Conservation (phyloP, 2,113 vertebrate species). For the Scalopus aquaticus region DNA sequence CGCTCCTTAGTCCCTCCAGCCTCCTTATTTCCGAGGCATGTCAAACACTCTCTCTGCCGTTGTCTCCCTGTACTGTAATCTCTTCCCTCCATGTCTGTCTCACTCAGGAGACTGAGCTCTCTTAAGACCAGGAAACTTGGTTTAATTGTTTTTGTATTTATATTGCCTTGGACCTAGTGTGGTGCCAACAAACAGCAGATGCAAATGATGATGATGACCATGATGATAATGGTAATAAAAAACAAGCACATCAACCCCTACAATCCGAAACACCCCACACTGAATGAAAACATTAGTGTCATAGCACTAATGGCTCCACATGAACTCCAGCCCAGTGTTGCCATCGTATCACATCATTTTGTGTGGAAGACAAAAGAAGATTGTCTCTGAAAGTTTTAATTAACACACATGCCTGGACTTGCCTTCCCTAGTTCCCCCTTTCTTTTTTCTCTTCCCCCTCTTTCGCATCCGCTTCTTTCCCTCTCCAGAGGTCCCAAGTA, state of each 20-base stretch:
- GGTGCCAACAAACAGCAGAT: not conserved
- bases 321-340: not conserved
- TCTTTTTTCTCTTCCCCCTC: not conserved
- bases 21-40: not conserved
- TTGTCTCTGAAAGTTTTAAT: not conserved
- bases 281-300: not conserved
- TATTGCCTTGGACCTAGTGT: not conserved
- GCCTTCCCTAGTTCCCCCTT: not conserved
- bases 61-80: not conserved
- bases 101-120: not conserved
- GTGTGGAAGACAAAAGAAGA: not conserved
- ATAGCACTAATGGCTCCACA: not conserved
- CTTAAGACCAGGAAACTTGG: not conserved
- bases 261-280: no score
- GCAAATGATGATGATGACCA: not conserved
- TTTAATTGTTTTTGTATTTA: conserved; percentile 3
- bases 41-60: not conserved
- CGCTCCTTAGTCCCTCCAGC: not conserved
- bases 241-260: not conserved
- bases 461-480: not conserved
- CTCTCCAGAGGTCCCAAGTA: not conserved
- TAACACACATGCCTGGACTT: not conserved
- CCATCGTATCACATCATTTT: not conserved
- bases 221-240: not conserved
- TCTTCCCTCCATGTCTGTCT: not conserved